phyloP scores from a whole-genome alignment of 2,113 vertebrate species.

The Myiozetetes cayanensis region DNA sequence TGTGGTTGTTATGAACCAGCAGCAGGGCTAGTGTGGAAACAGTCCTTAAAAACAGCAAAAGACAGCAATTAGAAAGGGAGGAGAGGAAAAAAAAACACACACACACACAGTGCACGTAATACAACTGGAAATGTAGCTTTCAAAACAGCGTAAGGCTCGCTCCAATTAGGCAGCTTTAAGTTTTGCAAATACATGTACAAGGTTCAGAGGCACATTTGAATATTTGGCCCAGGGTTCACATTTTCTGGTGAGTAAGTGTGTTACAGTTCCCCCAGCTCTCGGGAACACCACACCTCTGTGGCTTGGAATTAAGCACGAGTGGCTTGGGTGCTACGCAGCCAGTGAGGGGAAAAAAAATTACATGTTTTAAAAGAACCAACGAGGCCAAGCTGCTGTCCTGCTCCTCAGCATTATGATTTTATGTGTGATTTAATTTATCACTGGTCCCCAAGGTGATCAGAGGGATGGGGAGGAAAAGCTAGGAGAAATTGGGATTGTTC shows the following conservation, averaged over 20 bases:
- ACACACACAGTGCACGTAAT: neutral
- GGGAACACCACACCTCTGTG: neutral
- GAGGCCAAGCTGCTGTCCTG: neutral
- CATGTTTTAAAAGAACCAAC: neutral
- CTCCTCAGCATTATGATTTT: neutral
- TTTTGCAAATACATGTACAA: slow-evolving; percentile 33
- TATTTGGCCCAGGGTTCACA: slow-evolving; percentile 12
- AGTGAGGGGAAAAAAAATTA: neutral
- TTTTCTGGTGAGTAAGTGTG: slow-evolving; percentile 1
- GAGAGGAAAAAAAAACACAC: neutral
- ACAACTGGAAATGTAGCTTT: slow-evolving; percentile 41
- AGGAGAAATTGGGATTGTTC: neutral
- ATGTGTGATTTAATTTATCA: neutral
- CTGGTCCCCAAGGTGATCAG: neutral
- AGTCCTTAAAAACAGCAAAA: slow-evolving; percentile 35
- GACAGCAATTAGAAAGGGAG: slow-evolving; percentile 34
- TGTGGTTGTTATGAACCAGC: slow-evolving; percentile 27
- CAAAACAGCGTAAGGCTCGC: neutral
- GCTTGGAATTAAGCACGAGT: neutral
- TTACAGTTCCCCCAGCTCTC: neutral
- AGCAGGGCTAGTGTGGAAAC: neutral
- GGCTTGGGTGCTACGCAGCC: neutral
- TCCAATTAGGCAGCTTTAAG: neutral
- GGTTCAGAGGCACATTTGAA: slow-evolving; percentile 23
- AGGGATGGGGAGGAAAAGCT: neutral